Evolutionary conservation across 2,113 vertebrate genomes (phyloP).

Genomic region (Nothocercus julius): DNA sequence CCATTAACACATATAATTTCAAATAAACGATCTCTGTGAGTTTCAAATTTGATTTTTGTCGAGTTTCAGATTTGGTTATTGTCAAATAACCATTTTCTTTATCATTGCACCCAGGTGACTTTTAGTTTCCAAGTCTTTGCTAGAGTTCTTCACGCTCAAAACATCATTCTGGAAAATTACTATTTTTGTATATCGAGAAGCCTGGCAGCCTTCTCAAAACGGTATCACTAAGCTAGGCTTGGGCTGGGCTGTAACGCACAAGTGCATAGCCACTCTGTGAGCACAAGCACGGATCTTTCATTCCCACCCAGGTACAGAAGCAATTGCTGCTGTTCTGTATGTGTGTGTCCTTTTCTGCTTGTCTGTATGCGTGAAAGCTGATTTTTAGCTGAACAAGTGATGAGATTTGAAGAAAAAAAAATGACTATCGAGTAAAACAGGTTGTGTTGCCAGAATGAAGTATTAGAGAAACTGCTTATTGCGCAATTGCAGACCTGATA

Average conservation of each 20-base stretch:
- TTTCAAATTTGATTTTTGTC: neutral
- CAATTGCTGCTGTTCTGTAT: neutral
- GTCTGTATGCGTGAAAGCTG: neutral
- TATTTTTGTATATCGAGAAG: neutral
- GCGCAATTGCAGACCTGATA: slow-evolving; percentile 21
- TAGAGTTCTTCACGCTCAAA: neutral
- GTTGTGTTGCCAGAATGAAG: slow-evolving; percentile 46
- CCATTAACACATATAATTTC: neutral
- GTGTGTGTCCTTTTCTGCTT: neutral
- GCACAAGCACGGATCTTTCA: neutral
- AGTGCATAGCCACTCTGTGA: neutral
- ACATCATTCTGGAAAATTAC: neutral
- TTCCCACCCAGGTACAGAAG: neutral
- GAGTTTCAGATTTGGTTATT: neutral
- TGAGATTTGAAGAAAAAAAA: neutral
- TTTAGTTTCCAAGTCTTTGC: neutral
- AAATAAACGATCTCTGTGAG: neutral
- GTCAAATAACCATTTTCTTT: neutral
- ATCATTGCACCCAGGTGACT: neutral
- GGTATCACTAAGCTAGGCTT: neutral
- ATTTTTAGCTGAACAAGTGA: neutral
- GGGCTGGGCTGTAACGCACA: neutral
- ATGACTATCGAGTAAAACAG: slow-evolving; percentile 39
- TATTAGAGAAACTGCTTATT: slow-evolving; percentile 44
- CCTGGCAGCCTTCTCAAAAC: neutral